A percentile compares a stretch with the other conserved stretches of the same genome.
Conservation (phyloP, 2,797 vertebrate species). For the Cynopterus sphinx region DNA sequence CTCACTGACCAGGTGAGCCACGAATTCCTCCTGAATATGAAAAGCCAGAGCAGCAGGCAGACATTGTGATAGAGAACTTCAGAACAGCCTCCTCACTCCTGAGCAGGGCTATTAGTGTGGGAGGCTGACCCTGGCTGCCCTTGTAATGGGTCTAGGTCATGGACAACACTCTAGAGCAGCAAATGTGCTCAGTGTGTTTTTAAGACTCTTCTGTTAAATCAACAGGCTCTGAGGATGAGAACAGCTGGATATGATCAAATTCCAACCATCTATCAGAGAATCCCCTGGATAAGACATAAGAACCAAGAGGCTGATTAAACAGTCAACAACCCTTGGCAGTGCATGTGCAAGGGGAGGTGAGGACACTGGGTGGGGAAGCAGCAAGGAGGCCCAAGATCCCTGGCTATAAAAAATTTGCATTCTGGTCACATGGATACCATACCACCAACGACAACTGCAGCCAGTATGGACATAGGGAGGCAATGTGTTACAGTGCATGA, state of each 20-base stretch:
- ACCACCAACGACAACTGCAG: background rate
- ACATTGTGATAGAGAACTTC: background rate
- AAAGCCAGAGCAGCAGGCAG: background rate
- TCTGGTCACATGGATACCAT: background rate
- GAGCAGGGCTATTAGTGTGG: background rate
- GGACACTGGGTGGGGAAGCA: background rate
- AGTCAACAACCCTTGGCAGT: constrained; percentile 11
- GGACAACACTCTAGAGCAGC: constrained; percentile 36
- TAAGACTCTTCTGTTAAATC: constrained; percentile 33
- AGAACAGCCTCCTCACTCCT: background rate
- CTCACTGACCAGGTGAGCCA: background rate
- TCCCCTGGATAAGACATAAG: background rate
- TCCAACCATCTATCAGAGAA: constrained; percentile 7
- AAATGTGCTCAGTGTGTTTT: constrained; percentile 28
- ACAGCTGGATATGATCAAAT: constrained; percentile 66
- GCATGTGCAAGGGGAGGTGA: background rate
- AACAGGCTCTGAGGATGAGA: constrained; percentile 36
- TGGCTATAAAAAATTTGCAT: background rate
- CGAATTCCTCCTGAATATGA: background rate
- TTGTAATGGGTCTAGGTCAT: constrained; percentile 12
- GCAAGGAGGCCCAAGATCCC: background rate
- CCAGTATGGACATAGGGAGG: background rate
- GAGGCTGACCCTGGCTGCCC: background rate
- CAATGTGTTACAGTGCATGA: accelerated
- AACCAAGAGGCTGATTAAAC: constrained; percentile 1